Evolutionary conservation across 2,888 invertebrate species (phyloP).

Genomic region (Yponomeuta sedellus): DNA sequence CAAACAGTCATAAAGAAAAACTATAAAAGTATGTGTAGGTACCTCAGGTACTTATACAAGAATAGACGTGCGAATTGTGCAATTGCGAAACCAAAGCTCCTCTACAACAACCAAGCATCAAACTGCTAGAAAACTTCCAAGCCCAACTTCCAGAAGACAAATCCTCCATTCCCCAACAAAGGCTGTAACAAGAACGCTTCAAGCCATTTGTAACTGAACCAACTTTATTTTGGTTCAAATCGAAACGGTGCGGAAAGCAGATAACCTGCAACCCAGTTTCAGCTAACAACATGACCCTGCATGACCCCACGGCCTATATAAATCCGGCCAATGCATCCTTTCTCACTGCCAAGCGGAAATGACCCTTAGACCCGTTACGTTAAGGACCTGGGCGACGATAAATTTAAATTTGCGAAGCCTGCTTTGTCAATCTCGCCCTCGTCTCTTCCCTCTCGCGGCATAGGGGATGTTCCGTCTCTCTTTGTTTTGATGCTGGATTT

Average conservation of each 20-base stretch:
- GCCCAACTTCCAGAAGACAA: no score
- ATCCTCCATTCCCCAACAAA: no score
- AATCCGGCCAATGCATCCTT: not conserved
- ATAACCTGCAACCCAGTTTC: slow-evolving; percentile 1
- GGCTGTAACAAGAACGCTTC: no score
- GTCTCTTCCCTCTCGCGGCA: not conserved
- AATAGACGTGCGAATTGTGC: no score
- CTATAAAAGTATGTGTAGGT: no score
- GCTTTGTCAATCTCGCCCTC: not conserved
- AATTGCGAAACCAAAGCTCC: no score
- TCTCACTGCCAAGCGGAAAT: not conserved
- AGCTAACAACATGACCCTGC: not conserved
- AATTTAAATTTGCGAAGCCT: not conserved
- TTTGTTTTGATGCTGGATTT: slow-evolving; percentile 3
- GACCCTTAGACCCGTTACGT: not conserved
- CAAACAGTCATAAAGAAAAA: no score
- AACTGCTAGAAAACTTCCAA: no score
- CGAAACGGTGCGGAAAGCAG: not conserved
- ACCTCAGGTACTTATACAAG: no score
- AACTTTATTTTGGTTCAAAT: not conserved
- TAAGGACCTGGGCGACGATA: not conserved
- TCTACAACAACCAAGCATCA: no score
- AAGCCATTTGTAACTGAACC: not conserved
- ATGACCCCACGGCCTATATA: not conserved
- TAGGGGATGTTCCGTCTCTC: not conserved